A percentile compares a stretch with the other conserved stretches of the same genome.
Conservation (phyloP, 2,797 vertebrate species). For the Tragopan temminckii region DNA sequence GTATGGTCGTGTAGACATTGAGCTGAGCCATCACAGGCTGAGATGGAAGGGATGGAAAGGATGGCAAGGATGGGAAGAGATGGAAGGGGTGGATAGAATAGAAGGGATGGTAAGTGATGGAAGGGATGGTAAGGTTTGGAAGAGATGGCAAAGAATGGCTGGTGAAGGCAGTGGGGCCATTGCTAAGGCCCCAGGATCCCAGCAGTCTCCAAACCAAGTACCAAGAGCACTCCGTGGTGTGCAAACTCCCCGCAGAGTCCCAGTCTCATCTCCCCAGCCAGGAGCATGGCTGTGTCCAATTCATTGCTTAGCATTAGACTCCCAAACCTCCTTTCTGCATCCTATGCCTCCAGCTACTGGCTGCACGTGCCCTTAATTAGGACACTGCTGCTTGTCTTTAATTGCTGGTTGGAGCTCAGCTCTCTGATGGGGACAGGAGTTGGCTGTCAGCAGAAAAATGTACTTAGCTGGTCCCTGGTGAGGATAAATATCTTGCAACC, state of each 20-base stretch:
- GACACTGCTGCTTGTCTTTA: neutral
- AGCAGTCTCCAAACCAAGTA: neutral
- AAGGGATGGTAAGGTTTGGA: no score
- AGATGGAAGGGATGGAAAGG: neutral
- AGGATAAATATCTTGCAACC: neutral
- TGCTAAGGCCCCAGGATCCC: neutral
- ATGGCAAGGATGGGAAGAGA: neutral
- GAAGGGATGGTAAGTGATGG: neutral
- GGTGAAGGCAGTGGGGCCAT: rapidly evolving
- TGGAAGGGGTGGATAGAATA: neutral
- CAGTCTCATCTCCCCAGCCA: rapidly evolving
- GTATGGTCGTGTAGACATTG: rapidly evolving
- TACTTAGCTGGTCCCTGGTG: neutral
- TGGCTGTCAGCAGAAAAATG: neutral
- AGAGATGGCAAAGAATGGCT: neutral
- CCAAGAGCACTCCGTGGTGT: neutral
- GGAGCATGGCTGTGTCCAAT: rapidly evolving
- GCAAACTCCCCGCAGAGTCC: neutral
- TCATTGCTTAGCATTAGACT: neutral
- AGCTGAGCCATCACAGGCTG: neutral
- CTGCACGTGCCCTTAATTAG: neutral
- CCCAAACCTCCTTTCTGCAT: neutral
- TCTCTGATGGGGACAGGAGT: neutral
- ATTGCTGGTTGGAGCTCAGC: neutral
- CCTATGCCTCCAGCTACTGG: neutral